Conservation (phyloP, 2,888 invertebrate species). For the Odontocerum albicorne region DNA sequence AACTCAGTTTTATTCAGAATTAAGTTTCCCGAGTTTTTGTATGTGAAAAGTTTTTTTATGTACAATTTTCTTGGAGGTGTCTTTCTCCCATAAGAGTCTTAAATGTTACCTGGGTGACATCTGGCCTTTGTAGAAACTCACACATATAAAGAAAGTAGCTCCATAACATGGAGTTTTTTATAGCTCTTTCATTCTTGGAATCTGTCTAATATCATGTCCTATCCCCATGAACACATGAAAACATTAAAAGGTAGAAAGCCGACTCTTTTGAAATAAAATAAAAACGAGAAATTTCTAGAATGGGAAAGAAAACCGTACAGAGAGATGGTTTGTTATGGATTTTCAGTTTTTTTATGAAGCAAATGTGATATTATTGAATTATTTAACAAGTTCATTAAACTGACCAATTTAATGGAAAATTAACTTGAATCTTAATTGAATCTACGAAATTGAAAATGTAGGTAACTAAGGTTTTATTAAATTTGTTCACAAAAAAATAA, state of each 20-base stretch:
- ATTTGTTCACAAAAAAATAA: too few relatives aligned
- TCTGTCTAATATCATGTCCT: background rate
- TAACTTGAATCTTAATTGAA: too few relatives aligned
- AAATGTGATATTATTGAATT: too few relatives aligned
- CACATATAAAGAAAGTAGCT: background rate
- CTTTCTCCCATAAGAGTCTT: background rate
- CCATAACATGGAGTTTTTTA: background rate
- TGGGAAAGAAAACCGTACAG: conserved; percentile 21
- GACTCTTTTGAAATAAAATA: conserved; percentile 22
- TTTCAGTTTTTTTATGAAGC: too few relatives aligned
- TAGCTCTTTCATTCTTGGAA: background rate
- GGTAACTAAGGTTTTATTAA: too few relatives aligned
- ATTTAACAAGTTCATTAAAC: too few relatives aligned
- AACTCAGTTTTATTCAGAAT: too few relatives aligned
- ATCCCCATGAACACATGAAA: background rate
- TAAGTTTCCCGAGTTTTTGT: too few relatives aligned
- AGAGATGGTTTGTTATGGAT: too few relatives aligned
- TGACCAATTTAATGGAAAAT: too few relatives aligned
- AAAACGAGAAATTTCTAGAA: conserved; percentile 25
- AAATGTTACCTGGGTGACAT: conserved; percentile 5
- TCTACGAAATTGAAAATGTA: too few relatives aligned
- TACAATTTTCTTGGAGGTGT: background rate
- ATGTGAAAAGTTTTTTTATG: too few relatives aligned
- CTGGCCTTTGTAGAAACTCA: conserved; percentile 13
- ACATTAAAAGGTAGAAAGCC: conserved; percentile 16